Evolutionary conservation across 2,113 vertebrate species (phyloP).

Genomic region (Nannospalax galili): DNA sequence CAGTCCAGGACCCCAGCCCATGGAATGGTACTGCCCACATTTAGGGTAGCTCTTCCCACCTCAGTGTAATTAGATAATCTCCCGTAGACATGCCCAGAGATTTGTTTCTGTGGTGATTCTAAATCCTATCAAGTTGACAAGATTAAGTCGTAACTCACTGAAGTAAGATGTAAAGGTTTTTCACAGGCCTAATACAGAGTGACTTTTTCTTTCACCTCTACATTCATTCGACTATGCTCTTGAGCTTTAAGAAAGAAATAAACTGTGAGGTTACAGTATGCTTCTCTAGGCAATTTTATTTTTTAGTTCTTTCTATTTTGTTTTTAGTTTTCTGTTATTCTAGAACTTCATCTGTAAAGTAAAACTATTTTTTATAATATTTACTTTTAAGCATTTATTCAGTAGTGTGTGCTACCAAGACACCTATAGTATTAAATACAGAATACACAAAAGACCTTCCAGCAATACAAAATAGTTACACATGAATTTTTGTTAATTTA

Average conservation of each 20-base stretch:
- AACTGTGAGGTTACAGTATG: background rate
- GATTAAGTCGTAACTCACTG: background rate
- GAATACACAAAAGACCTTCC: background rate
- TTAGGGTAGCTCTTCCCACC: background rate
- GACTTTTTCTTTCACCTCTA: background rate
- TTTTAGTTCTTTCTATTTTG: slow-evolving; percentile 11
- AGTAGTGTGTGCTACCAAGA: background rate
- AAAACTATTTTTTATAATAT: background rate
- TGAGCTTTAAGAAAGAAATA: background rate
- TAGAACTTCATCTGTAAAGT: background rate
- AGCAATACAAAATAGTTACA: background rate
- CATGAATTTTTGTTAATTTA: background rate
- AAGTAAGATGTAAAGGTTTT: background rate
- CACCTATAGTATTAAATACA: background rate
- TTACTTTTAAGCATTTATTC: background rate
- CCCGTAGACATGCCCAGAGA: background rate
- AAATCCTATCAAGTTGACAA: background rate
- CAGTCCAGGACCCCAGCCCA: background rate
- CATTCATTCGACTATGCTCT: background rate
- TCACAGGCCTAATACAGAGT: background rate
- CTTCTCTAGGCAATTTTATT: slow-evolving; percentile 5
- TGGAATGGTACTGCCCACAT: background rate
- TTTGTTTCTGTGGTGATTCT: background rate
- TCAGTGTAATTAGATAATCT: background rate
- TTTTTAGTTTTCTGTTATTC: background rate